Evolutionary conservation across 2,888 invertebrate genomes (phyloP), one percentile per base, ranked within the genome.

Genomic region (Merodon equestris): DNA sequence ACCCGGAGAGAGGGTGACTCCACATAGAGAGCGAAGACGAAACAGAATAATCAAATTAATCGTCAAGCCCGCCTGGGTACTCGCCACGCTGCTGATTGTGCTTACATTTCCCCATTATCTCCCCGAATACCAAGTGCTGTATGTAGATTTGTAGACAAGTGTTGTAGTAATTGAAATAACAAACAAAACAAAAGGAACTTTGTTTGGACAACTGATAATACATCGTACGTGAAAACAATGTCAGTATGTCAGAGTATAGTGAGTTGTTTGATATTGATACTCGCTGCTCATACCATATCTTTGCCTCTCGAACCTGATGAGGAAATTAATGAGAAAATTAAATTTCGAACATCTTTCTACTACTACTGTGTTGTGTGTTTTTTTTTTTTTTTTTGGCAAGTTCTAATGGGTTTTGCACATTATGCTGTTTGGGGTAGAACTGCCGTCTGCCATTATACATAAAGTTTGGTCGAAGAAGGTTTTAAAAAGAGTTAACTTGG

Each of bases 41-140:
- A 67, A 44, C 67, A 61, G 67, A 74, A 44, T 51, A 74, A 74
- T 74, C 56, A 61, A 73, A 67, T 67, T 67, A 79, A 68, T 70
- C 47, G 48, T 38, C 56, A 27, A n/a, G n/a, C n/a, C n/a, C n/a
- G n/a, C n/a, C n/a, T n/a, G n/a, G n/a, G n/a, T n/a, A n/a, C n/a
- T n/a, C n/a, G n/a, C n/a, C n/a, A n/a, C n/a, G n/a, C n/a, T 45
- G 61, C 17, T 60, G 68, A n/a, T 54, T 47, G 14, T 44, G 40
- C 18, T 10, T 9, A 17, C 10, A 15, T 48, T 74, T 67, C 50
- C n/a, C 38, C n/a, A 56, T 67, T 61, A 67, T 74, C 60, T 50
- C 44, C 50, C 19, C 17, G 47, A 66, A 66, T 19, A 72, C 18
- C 48, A 17, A 27, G 13, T 63, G 36, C 56, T 34, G 3, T 44